A percentile compares a stretch with the other conserved stretches of the same genome.
These are phyloP conservation scores for Spilarctia lutea DNA, from an alignment of 2,888 invertebrate genomes.

Conservation along the genomic window DNA sequence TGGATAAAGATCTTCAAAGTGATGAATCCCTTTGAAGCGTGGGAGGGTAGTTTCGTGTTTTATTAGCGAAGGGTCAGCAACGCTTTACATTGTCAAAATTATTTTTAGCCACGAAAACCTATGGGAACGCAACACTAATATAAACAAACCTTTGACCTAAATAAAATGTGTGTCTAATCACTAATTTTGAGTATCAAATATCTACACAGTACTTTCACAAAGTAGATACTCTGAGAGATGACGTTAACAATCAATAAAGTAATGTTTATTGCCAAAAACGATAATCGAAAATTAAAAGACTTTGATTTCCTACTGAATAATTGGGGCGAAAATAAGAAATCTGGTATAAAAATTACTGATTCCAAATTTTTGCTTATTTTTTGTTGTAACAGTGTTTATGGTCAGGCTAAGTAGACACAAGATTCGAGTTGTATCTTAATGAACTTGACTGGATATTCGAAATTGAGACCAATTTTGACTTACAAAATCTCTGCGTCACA, in stretches of 20 bases:
- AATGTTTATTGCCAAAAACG: not conserved
- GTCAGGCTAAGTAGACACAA: no score
- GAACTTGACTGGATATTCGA: not conserved
- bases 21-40: not conserved
- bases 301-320: not conserved
- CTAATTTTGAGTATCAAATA: not conserved
- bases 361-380: no score
- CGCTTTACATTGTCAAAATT: not conserved
- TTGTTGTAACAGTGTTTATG: no score
- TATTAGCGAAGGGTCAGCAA: not conserved
- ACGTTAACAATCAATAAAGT: not conserved
- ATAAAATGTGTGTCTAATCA: not conserved
- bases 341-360: no score
- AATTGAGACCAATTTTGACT: not conserved
- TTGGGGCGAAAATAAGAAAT: not conserved
- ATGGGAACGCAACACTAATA: not conserved
- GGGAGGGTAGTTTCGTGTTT: not conserved
- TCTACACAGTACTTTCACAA: not conserved
- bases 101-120: not conserved
- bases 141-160: not conserved
- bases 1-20: not conserved
- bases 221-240: not conserved
- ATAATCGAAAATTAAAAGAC: not conserved
- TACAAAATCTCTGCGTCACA: not conserved
- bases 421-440: no score